Base-by-base conservation (phyloP, 1,140 invertebrate genomes). In the Aphelinus certus region DNA sequence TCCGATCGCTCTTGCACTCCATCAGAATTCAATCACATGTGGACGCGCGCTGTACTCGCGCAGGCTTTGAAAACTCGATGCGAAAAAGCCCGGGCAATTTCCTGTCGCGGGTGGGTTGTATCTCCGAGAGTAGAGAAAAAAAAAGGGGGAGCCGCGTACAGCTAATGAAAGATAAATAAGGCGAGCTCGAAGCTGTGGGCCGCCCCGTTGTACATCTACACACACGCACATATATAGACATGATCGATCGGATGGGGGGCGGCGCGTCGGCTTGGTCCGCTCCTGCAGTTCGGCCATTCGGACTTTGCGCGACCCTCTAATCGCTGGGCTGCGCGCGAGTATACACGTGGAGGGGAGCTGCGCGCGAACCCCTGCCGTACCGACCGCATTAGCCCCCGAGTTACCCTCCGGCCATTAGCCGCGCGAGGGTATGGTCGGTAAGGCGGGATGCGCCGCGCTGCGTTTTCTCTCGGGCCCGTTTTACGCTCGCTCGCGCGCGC, bases 291-390 rank as follows among this genome's bases (percentile, higher is more conserved):
- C 9, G 47, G 71, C n/a, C 5, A 10, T 9, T 2, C 3, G 45
- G 47, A 65, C 63, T 80, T 81, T 78, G 80, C 81, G 81, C 83
- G 83, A 78, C 81, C 84, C 83, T 82, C 56, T 57, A 63, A 73
- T 67, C 73, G 71, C 47, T 51, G 10, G 65, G 45, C 51, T 63
- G 63, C 72, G 65, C 73, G 75, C 79, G 47, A n/a, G 58, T 7
- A n/a, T 42, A 48, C 6, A 7, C 10, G 48, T 3, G 61, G 61
- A 45, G 10, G 61, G 48, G 46, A n/a, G 42, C 53, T 7, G 47
- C 0, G 53, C 3, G 62, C 1, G 75, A 67, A 57, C 63, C 65
- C 75, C 86, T 87, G 78, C 79, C 75, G 81, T 87, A 87, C 84
- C 85, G 86, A 86, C 86, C 47, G 46, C 60, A 71, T 79, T 75